Base-by-base conservation (phyloP, 2,113 vertebrate species). In the Zapornia atra region DNA sequence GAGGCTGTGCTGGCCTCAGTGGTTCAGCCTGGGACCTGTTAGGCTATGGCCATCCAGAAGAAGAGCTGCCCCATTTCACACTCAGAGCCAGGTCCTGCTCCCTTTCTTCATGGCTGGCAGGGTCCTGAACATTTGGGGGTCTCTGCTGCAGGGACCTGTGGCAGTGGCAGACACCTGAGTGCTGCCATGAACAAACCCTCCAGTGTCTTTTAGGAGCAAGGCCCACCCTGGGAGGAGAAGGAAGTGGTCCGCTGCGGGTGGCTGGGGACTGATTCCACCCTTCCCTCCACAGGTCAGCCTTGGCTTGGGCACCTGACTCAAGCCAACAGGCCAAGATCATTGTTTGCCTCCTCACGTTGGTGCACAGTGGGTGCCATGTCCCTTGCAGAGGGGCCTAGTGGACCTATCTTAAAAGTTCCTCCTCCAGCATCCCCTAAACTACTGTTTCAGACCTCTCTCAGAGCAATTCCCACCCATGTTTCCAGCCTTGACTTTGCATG, bases 1-100 rank as follows among this genome's bases (percentile, higher is more conserved):
- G 11, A 75, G 24, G 44, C 63, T 65, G 36, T 2, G 1, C 11
- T 0, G 0, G 33, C 9, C 28, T 11, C 34, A 7, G 6, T 31
- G 16, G 11, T 29, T 80, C 54, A 86, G 28, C 14, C 29, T 0
- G 0, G 53, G 56, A 54, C 28, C 29, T 80, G n/a, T 24, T 66
- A 70, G 68, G 51, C 38, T 46, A 48, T 1, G 26, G n/a, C 42
- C n/a, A 21, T 44, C 14, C 36, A 36, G 12, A 51, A 60, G 48
- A 63, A 40, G 13, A 26, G 7, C 17, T 61, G 28, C 54, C 24
- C 33, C 26, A 51, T 0, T 11, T 34, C 40, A n/a, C 16, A 10
- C 26, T 69, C 33, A 82, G 20, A 75, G 25, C 6, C 80, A 73
- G 28, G 46, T 54, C 46, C 60, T 57, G 11, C 77, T 85, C 38